phyloP scores from a whole-genome alignment of 1,140 invertebrate genomes.

The Rhopalosiphum padi region DNA sequence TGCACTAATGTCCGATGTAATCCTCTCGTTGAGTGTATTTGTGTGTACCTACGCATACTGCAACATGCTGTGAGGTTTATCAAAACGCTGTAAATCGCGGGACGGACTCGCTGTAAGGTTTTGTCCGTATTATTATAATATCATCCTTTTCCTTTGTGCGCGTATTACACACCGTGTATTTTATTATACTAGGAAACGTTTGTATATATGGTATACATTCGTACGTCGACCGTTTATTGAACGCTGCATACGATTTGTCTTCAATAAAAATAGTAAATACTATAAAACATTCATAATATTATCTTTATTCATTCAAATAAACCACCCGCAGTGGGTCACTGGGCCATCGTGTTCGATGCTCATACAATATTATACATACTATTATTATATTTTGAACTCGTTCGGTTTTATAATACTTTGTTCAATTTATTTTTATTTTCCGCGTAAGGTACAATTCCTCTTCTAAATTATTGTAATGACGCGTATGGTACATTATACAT shows the following conservation, averaged over 20 bases:
- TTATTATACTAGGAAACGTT: neutral
- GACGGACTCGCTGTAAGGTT: neutral
- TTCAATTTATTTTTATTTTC: neutral
- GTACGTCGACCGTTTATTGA: neutral
- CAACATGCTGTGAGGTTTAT: neutral
- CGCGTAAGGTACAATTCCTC: neutral
- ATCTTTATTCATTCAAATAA: neutral
- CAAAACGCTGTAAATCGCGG: neutral
- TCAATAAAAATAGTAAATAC: neutral
- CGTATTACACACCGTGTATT: neutral
- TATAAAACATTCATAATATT: neutral
- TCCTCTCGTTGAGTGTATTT: neutral
- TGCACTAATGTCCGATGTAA: neutral
- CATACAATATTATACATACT: neutral
- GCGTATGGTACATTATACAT: too few species aligned
- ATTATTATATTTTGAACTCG: neutral
- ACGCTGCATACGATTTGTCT: neutral
- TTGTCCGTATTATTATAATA: neutral
- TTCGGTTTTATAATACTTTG: neutral
- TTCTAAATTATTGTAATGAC: neutral
- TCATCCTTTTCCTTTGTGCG: neutral
- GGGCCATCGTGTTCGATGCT: neutral
- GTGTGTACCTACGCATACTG: neutral
- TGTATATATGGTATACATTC: neutral
- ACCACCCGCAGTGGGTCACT: neutral